These are phyloP conservation scores for Pelvicachromis taeniatus DNA, from an alignment of 2,113 vertebrate species.

Conservation along the genomic window DNA sequence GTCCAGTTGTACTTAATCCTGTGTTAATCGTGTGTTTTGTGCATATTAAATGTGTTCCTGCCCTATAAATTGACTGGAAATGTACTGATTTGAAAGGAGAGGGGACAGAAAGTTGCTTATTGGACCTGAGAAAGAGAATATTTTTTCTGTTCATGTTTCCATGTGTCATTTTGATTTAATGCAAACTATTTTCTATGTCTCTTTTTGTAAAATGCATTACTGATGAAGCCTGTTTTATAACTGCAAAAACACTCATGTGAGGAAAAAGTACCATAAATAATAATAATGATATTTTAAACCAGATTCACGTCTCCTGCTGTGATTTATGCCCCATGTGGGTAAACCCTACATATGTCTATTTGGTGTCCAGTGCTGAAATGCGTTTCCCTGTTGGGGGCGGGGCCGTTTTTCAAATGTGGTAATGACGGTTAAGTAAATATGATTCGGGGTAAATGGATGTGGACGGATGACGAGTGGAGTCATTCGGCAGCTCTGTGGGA, in stretches of 20 bases:
- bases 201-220: background rate
- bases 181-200: background rate
- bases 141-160: conserved; percentile 12
- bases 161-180: conserved; percentile 7
- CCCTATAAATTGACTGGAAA: conserved; percentile 8
- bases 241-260: conserved; percentile 21
- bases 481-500: background rate
- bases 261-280: conserved; percentile 61
- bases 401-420: background rate
- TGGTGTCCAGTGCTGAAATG: background rate
- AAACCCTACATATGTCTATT: background rate
- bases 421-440: conserved; percentile 13
- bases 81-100: background rate
- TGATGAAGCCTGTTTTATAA: background rate
- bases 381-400: rapidly evolving
- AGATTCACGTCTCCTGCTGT: conserved; percentile 22
- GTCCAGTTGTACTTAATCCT: background rate
- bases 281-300: conserved; percentile 66
- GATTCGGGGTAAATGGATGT: background rate
- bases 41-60: background rate
- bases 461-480: background rate
- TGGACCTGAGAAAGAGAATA: background rate
- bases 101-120: background rate
- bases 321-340: conserved; percentile 10
- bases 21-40: background rate